Evolutionary conservation across 2,888 invertebrate species (phyloP).

Genomic region (Leptopilina drosophilae): DNA sequence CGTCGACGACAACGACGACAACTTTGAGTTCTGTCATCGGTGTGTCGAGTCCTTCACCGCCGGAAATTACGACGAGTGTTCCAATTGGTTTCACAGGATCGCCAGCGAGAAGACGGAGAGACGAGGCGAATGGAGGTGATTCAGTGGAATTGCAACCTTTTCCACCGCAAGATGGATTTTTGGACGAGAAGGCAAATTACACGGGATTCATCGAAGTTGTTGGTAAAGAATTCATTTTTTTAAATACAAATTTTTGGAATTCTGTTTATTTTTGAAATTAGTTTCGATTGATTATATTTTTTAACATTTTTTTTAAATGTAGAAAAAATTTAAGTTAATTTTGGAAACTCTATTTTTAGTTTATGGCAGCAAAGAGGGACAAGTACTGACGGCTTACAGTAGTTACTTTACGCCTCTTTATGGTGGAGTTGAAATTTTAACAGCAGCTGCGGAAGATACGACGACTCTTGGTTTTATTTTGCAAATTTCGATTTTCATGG

Average conservation of each 20-base stretch:
- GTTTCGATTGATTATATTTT: too few relatives aligned
- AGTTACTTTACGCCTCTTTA: constrained; percentile 86
- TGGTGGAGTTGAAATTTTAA: constrained; percentile 81
- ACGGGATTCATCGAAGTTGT: constrained; percentile 91
- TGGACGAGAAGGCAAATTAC: constrained; percentile 89
- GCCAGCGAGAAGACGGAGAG: constrained; percentile 60
- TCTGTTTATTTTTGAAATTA: not conserved
- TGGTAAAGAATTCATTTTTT: constrained; percentile 78
- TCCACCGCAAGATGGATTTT: constrained; percentile 83
- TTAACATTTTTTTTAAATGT: too few relatives aligned
- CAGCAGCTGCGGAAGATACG: constrained; percentile 75
- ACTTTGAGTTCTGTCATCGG: constrained; percentile 51
- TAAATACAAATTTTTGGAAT: not conserved
- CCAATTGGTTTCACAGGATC: constrained; percentile 43
- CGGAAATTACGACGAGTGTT: constrained; percentile 46
- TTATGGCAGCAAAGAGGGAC: constrained; percentile 76
- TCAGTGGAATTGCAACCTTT: constrained; percentile 64
- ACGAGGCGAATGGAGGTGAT: constrained; percentile 66
- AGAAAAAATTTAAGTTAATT: not conserved
- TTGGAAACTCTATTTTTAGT: constrained; percentile 73
- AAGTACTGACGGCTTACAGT: constrained; percentile 83
- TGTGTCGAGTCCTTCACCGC: constrained; percentile 44
- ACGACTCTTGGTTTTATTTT: constrained; percentile 81
- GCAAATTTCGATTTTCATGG: constrained; percentile 83
- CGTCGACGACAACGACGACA: constrained; percentile 43